Conservation (phyloP, 2,113 vertebrate species). For the Glareola pratincola region DNA sequence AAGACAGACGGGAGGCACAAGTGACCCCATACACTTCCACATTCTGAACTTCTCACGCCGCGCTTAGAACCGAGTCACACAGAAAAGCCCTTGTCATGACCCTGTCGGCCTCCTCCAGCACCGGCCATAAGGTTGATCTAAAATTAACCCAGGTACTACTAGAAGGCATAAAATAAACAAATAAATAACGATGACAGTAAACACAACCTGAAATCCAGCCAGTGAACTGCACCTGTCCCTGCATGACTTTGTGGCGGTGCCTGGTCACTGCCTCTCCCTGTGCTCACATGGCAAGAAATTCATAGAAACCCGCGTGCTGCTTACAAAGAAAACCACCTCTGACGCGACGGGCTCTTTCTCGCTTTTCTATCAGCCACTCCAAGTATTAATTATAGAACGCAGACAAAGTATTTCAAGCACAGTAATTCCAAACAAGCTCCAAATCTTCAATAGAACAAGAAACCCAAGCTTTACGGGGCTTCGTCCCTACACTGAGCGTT, state of each 20-base stretch:
- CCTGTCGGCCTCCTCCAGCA: neutral
- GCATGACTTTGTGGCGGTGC: neutral
- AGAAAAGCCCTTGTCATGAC: neutral
- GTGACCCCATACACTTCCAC: neutral
- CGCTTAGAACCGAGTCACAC: fast-evolving
- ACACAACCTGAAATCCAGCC: neutral
- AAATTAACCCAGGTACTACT: slow-evolving; percentile 27
- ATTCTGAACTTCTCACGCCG: neutral
- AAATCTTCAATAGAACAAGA: neutral
- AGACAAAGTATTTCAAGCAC: neutral
- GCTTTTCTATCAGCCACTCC: neutral
- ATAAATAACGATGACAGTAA: neutral
- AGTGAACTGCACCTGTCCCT: neutral
- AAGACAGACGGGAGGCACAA: neutral
- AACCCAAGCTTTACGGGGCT: neutral
- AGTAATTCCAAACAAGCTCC: no score
- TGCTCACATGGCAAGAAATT: neutral
- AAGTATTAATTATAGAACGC: neutral
- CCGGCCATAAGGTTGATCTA: neutral
- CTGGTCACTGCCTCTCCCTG: neutral
- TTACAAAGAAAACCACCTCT: neutral
- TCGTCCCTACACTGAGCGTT: fast-evolving
- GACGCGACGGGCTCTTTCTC: neutral
- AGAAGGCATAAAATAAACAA: slow-evolving; percentile 12
- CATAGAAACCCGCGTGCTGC: neutral